Conservation (phyloP, 2,888 invertebrate species). For the Liodrosophila aerea region DNA sequence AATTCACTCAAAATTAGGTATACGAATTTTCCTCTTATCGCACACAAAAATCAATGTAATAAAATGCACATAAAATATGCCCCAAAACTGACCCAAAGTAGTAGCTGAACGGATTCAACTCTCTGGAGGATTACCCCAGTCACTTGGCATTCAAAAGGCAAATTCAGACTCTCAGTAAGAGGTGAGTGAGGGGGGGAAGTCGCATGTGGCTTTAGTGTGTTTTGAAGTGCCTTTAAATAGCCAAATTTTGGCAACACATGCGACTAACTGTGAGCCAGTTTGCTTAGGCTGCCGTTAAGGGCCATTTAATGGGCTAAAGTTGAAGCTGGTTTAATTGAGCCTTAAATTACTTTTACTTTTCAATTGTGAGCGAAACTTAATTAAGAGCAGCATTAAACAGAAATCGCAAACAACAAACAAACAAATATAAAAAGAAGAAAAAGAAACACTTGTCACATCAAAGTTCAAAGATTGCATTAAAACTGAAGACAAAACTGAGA, state of each 20-base stretch:
- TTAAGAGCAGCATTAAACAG: constrained; percentile 34
- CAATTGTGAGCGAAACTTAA: constrained; percentile 46
- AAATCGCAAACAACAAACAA: background rate
- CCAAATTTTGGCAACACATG: constrained; percentile 19
- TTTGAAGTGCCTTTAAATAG: constrained; percentile 14
- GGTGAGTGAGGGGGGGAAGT: no score
- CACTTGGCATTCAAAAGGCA: constrained; percentile 9
- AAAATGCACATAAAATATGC: background rate
- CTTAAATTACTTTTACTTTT: constrained; percentile 70
- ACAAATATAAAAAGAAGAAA: constrained; percentile 8
- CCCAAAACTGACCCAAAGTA: background rate
- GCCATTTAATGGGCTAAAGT: constrained; percentile 42
- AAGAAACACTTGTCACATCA: constrained; percentile 42
- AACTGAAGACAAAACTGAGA: constrained; percentile 43
- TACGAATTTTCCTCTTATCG: no score
- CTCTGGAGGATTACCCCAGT: background rate
- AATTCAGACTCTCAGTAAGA: no score
- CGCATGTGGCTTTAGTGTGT: constrained; percentile 21
- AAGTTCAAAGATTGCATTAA: constrained; percentile 69
- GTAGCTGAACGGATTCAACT: background rate
- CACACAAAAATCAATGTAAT: no score
- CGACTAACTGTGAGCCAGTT: background rate
- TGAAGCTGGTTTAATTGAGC: constrained; percentile 58
- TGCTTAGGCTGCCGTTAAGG: no score
- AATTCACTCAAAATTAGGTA: no score